Percentiles rank a stretch among this genome's conserved stretches.
Conservation (phyloP, 2,888 invertebrate genomes). For the Meganola albula region DNA sequence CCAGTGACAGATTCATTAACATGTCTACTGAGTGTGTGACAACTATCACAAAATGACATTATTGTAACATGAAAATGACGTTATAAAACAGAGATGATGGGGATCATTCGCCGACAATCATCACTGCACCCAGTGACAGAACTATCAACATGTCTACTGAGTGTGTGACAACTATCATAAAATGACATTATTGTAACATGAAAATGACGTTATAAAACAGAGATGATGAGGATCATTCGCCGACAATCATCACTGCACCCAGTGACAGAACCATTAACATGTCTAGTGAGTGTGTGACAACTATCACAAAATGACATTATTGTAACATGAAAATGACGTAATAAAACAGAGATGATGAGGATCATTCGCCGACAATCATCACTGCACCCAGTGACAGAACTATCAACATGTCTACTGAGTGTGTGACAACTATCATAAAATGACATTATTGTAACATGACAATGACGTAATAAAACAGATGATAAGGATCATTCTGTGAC, state of each 20-base stretch:
- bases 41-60: not conserved
- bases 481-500: slow-evolving; percentile 1
- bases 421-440: slow-evolving; percentile 3
- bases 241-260: slow-evolving; percentile 28
- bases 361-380: slow-evolving; percentile 18
- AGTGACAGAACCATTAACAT: slow-evolving; percentile 32
- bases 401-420: slow-evolving; percentile 22
- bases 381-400: slow-evolving; percentile 35
- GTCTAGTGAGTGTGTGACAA: slow-evolving; percentile 16
- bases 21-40: slow-evolving; percentile 7
- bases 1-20: slow-evolving; percentile 8
- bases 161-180: slow-evolving; percentile 11
- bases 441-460: no score
- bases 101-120: slow-evolving; percentile 3
- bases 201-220: no score
- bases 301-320: not conserved
- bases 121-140: slow-evolving; percentile 24
- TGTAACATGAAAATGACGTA: no score
- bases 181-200: no score
- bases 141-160: slow-evolving; percentile 16
- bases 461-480: not conserved
- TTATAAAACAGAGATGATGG: no score
- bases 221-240: slow-evolving; percentile 4
- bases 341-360: not conserved
- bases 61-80: no score